These are phyloP conservation scores for Stegostoma tigrinum DNA, from an alignment of 2,113 vertebrate species.

Conservation along the genomic window DNA sequence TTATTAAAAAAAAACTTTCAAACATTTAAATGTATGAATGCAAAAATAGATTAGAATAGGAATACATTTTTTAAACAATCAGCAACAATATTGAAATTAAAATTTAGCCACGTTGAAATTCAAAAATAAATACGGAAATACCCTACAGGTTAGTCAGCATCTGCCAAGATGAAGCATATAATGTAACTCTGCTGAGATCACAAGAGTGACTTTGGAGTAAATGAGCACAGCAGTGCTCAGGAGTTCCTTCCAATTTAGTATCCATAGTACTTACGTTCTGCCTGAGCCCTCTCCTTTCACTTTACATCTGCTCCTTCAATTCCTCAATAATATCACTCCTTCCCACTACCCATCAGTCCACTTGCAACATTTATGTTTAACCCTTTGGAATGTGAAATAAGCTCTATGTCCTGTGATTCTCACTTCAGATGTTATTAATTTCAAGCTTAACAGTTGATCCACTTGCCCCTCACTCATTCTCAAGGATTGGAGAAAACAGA, in stretches of 20 bases:
- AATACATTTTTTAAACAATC: neutral
- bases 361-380: neutral
- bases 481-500: neutral
- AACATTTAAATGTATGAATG: neutral
- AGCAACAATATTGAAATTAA: neutral
- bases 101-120: neutral
- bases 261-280: neutral
- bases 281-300: neutral
- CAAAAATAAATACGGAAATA: neutral
- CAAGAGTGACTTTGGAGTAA: neutral
- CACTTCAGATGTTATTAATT: neutral
- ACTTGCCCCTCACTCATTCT: neutral
- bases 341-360: neutral
- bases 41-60: neutral
- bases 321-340: neutral
- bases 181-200: neutral
- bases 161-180: neutral
- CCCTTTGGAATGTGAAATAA: neutral
- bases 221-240: neutral
- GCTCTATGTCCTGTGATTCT: neutral
- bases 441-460: neutral
- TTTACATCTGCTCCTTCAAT: neutral
- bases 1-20: neutral
- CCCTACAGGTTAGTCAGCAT: neutral
- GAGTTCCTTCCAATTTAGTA: neutral